These are phyloP conservation scores for Prosopocoilus inquinatus DNA, from an alignment of 2,888 invertebrate genomes.

Conservation along the genomic window DNA sequence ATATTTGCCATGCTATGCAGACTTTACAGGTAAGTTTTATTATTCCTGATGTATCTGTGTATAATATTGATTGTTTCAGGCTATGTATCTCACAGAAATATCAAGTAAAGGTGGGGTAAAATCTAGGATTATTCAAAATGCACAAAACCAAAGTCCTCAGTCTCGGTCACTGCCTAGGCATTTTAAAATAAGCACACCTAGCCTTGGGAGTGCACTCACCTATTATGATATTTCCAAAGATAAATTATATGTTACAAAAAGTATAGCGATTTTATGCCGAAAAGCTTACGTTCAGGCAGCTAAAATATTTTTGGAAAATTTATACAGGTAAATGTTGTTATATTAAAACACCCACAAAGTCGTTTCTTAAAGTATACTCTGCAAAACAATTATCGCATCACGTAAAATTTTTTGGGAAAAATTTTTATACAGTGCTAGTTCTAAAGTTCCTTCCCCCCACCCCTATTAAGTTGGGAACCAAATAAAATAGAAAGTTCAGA, in stretches of 20 bases:
- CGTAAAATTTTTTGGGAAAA: too few relatives aligned
- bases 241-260: conserved; percentile 92
- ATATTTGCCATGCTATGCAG: conserved; percentile 95
- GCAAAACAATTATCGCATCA: too few relatives aligned
- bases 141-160: conserved; percentile 61
- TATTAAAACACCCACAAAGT: too few relatives aligned
- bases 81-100: conserved; percentile 87
- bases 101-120: conserved; percentile 76
- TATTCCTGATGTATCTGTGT: background rate
- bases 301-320: conserved; percentile 80
- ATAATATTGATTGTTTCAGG: conserved; percentile 53
- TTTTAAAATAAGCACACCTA: conserved; percentile 68
- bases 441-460: too few relatives aligned
- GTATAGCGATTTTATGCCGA: conserved; percentile 89
- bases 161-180: conserved; percentile 86
- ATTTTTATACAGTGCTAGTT: too few relatives aligned
- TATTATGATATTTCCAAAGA: conserved; percentile 94
- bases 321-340: conserved; percentile 68
- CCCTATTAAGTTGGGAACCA: too few relatives aligned
- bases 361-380: too few relatives aligned
- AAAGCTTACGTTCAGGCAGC: conserved; percentile 87
- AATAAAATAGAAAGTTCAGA: too few relatives aligned
- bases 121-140: conserved; percentile 34
- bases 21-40: conserved; percentile 72
- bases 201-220: conserved; percentile 53